These are phyloP conservation scores for Leptopilina syphax DNA, from an alignment of 2,888 invertebrate genomes.

Conservation along the genomic window DNA sequence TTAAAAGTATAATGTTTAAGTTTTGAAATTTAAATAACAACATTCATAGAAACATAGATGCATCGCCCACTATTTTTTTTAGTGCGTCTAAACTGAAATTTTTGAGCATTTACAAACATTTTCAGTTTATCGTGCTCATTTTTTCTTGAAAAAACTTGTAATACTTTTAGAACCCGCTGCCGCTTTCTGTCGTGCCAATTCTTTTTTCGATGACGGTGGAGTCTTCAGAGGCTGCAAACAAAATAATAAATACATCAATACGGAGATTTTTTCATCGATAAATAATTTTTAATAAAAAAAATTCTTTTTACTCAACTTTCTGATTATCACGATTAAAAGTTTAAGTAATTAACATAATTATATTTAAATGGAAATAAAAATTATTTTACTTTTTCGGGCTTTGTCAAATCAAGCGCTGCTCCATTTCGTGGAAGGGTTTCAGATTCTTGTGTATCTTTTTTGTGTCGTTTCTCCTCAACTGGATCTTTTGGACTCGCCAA, in stretches of 20 bases:
- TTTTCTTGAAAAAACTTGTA: slow-evolving; percentile 87
- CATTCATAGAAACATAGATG: slow-evolving; percentile 63
- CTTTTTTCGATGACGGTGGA: slow-evolving; percentile 82
- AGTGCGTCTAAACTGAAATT: slow-evolving; percentile 43
- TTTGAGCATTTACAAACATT: slow-evolving; percentile 26
- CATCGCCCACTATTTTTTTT: slow-evolving; percentile 8
- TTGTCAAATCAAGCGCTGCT: slow-evolving; percentile 71
- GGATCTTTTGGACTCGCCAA: slow-evolving; percentile 68
- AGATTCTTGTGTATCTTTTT: slow-evolving; percentile 74
- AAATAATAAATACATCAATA: too few species aligned
- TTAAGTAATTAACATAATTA: too few species aligned
- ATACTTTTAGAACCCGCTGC: slow-evolving; percentile 89
- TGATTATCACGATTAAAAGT: too few species aligned
- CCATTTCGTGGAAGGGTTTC: slow-evolving; percentile 75
- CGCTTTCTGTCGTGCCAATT: slow-evolving; percentile 86
- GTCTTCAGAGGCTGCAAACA: slow-evolving; percentile 76
- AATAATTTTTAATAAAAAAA: too few species aligned
- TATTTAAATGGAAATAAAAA: slow-evolving; percentile 31
- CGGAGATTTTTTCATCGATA: too few species aligned
- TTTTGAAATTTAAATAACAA: slow-evolving; percentile 57
- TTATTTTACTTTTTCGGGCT: slow-evolving; percentile 69
- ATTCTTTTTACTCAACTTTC: too few species aligned
- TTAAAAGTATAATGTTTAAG: slow-evolving; percentile 49
- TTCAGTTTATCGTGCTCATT: slow-evolving; percentile 68
- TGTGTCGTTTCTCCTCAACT: slow-evolving; percentile 68